Percentiles rank a stretch among this genome's conserved stretches.
phyloP scores from a whole-genome alignment of 2,888 invertebrate species.

The Lagria hirta region DNA sequence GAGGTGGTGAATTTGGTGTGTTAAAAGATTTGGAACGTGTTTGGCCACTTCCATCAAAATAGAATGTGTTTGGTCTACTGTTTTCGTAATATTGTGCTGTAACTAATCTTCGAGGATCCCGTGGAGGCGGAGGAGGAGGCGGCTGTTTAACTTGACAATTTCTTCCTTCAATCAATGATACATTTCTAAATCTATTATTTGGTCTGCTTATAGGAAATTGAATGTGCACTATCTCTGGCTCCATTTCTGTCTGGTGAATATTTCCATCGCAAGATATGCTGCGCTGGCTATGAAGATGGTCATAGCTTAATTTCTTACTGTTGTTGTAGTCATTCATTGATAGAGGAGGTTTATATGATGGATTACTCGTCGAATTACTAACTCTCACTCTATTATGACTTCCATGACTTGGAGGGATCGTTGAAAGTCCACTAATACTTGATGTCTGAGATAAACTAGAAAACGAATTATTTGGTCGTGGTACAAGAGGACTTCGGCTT shows the following conservation, averaged over 20 bases:
- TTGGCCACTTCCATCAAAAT: constrained; percentile 53
- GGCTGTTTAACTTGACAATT: constrained; percentile 31
- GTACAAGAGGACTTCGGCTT: constrained; percentile 44
- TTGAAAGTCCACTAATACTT: constrained; percentile 48
- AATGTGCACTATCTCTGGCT: constrained; percentile 41
- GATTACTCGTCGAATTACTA: constrained; percentile 45
- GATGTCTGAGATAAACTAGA: constrained; percentile 38
- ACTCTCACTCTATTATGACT: constrained; percentile 42
- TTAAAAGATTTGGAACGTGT: constrained; percentile 33
- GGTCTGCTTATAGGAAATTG: constrained; percentile 47
- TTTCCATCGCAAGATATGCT: constrained; percentile 51
- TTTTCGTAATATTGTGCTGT: constrained; percentile 51
- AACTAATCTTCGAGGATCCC: constrained; percentile 67
- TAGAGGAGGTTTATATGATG: constrained; percentile 43
- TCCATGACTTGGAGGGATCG: constrained; percentile 51
- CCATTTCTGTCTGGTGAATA: constrained; percentile 45
- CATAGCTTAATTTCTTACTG: constrained; percentile 28
- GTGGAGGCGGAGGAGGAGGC: constrained; percentile 75
- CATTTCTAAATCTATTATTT: constrained; percentile 39
- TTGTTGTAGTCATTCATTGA: constrained; percentile 47
- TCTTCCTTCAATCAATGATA: constrained; percentile 43
- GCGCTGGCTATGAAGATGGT: constrained; percentile 39
- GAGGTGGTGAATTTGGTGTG: constrained; percentile 38
- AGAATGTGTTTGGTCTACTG: constrained; percentile 57
- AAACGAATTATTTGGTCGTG: constrained; percentile 34